Percentiles rank a stretch among this genome's conserved stretches.
phyloP scores from a whole-genome alignment of 2,797 vertebrate species.

The Numenius phaeopus region DNA sequence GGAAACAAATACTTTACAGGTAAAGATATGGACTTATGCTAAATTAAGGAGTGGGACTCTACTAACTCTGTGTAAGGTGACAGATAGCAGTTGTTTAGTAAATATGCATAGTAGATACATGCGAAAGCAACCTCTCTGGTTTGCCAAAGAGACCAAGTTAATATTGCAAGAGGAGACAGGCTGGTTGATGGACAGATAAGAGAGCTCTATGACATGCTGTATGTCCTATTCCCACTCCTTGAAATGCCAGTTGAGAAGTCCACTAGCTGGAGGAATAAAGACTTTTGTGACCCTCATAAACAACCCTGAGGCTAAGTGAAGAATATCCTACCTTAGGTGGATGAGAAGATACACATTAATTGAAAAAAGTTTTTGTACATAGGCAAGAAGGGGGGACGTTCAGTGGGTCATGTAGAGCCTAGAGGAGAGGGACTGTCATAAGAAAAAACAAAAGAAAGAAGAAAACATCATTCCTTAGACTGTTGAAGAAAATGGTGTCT shows the following conservation, averaged over 20 bases:
- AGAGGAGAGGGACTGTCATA: neutral
- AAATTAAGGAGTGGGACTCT: neutral
- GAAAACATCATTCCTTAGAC: neutral
- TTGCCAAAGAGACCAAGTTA: neutral
- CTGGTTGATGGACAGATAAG: neutral
- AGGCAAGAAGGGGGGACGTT: neutral
- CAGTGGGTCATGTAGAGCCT: neutral
- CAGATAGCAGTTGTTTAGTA: neutral
- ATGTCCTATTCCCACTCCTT: neutral
- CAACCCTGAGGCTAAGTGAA: neutral
- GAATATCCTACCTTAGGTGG: neutral
- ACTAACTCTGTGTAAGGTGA: neutral
- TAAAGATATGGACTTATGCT: neutral
- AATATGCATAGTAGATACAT: neutral
- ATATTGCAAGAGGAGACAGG: neutral
- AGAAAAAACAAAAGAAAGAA: neutral
- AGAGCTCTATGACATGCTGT: neutral
- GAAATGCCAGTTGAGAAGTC: neutral
- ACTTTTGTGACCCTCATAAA: neutral
- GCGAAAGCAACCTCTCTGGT: neutral
- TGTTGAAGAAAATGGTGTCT: neutral
- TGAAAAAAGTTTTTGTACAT: neutral
- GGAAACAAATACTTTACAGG: neutral
- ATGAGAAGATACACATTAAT: neutral
- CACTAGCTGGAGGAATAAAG: neutral